A percentile compares a stretch with the other conserved stretches of the same genome.
phyloP scores from a whole-genome alignment of 2,888 invertebrate species.

The Proisotoma minuta region DNA sequence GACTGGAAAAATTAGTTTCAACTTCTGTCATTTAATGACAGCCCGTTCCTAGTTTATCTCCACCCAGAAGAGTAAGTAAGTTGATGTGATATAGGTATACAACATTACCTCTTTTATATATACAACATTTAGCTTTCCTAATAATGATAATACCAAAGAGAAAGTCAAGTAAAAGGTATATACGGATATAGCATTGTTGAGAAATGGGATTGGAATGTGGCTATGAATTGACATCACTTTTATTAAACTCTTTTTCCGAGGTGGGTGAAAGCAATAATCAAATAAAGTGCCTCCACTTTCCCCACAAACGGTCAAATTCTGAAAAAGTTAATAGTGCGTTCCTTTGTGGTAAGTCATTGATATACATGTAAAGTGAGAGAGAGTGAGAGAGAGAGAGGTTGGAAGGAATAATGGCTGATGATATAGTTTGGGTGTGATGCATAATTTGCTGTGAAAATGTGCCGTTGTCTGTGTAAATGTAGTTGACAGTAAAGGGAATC shows the following conservation, averaged over 20 bases:
- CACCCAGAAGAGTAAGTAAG: too few relatives aligned
- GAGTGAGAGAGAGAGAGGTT: background rate
- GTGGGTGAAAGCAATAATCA: background rate
- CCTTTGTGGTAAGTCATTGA: background rate
- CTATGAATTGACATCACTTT: too few relatives aligned
- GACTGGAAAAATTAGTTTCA: slow-evolving; percentile 41
- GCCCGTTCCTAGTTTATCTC: too few relatives aligned
- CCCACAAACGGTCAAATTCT: background rate
- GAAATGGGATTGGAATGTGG: too few relatives aligned
- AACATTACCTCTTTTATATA: too few relatives aligned
- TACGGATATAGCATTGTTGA: too few relatives aligned
- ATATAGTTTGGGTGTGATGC: background rate
- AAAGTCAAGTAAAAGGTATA: too few relatives aligned
- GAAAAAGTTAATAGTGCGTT: too few relatives aligned
- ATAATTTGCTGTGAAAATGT: slow-evolving; percentile 10
- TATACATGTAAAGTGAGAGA: background rate
- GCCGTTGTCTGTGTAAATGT: slow-evolving; percentile 11
- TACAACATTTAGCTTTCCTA: too few relatives aligned
- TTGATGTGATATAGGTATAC: too few relatives aligned
- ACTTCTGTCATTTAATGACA: background rate
- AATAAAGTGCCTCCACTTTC: background rate
- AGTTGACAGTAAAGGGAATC: slow-evolving; percentile 13
- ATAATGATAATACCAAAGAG: too few relatives aligned
- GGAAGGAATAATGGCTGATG: background rate
- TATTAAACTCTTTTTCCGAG: too few relatives aligned